Evolutionary conservation across 2,888 invertebrate genomes (phyloP).

Genomic region (Catocala fraxini): DNA sequence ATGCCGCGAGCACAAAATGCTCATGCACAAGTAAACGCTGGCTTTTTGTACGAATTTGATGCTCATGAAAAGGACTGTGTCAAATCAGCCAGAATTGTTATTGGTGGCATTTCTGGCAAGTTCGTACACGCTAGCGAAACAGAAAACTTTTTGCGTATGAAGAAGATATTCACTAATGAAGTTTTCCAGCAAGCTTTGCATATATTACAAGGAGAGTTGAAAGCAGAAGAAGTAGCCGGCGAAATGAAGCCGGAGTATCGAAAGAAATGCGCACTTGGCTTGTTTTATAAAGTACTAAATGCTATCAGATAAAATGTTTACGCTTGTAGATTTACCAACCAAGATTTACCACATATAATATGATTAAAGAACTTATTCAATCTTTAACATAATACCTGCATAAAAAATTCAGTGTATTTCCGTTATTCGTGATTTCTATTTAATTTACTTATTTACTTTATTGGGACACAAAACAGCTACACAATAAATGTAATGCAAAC

Average conservation of each 20-base stretch:
- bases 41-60: conserved; percentile 89
- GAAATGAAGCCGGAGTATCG: conserved; percentile 88
- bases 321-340: too few species aligned
- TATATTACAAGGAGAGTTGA: conserved; percentile 85
- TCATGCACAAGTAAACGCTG: conserved; percentile 92
- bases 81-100: conserved; percentile 87
- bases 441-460: too few species aligned
- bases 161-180: conserved; percentile 77
- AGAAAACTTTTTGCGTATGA: conserved; percentile 78
- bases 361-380: too few species aligned
- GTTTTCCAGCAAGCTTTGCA: conserved; percentile 84
- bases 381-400: too few species aligned
- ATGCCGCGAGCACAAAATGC: conserved; percentile 92
- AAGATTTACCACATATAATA: too few species aligned
- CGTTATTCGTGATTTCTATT: too few species aligned
- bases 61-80: conserved; percentile 55
- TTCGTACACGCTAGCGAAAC: conserved; percentile 88
- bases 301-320: too few species aligned
- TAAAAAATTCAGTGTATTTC: too few species aligned
- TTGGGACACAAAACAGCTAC: too few species aligned
- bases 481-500: too few species aligned
- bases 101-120: conserved; percentile 85
- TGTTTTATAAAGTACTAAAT: conserved; percentile 89
- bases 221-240: conserved; percentile 76
- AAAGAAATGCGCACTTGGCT: conserved; percentile 86